Evolutionary conservation across 2,888 invertebrate species (phyloP).

Genomic region (Leptopilina drosophilae): DNA sequence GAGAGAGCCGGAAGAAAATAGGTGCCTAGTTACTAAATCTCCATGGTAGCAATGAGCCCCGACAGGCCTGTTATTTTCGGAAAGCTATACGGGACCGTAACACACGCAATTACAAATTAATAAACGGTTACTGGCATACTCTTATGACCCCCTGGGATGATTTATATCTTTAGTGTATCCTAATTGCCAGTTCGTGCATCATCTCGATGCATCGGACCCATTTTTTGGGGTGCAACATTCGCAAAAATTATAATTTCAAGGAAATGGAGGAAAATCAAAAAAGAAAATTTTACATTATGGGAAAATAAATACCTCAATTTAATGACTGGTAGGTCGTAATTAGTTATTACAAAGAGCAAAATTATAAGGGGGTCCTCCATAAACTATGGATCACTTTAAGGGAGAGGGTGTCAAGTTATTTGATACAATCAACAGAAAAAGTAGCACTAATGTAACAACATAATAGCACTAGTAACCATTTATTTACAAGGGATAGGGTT

Average conservation of each 20-base stretch:
- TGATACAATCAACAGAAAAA: too few species aligned
- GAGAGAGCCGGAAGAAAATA: constrained; percentile 58
- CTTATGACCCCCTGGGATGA: constrained; percentile 55
- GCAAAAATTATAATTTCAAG: neutral
- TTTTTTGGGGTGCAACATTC: constrained; percentile 10
- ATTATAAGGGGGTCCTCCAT: too few species aligned
- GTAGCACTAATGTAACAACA: too few species aligned
- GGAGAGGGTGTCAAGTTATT: too few species aligned
- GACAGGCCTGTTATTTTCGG: constrained; percentile 69
- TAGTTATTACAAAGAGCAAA: too few species aligned
- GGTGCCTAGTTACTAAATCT: constrained; percentile 67
- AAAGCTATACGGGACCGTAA: constrained; percentile 58
- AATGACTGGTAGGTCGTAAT: too few species aligned
- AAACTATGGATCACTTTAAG: too few species aligned
- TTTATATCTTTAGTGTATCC: constrained; percentile 67
- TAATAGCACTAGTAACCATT: too few species aligned
- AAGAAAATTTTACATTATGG: neutral
- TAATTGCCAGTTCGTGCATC: constrained; percentile 61
- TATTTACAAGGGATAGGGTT: too few species aligned
- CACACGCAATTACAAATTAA: constrained; percentile 72
- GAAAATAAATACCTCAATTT: too few species aligned
- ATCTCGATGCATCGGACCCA: constrained; percentile 17
- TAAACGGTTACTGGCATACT: constrained; percentile 66
- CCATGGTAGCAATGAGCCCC: constrained; percentile 64
- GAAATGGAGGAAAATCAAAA: neutral